Evolutionary conservation across 2,888 invertebrate genomes (phyloP).

Genomic region (Pheosia tremula): DNA sequence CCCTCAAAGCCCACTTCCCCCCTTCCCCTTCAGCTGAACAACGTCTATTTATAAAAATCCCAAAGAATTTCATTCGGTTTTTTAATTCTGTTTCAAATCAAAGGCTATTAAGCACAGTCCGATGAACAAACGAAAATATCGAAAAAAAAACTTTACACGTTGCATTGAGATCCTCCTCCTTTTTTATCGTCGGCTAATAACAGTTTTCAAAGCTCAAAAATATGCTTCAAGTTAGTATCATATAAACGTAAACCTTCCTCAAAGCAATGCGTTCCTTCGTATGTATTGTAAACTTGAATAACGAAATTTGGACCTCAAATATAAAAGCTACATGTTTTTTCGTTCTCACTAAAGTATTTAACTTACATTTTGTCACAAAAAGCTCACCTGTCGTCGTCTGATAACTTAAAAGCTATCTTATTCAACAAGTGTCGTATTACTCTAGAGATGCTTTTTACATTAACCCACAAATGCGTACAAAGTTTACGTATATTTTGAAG

Average conservation of each 20-base stretch:
- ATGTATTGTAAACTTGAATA: too few relatives aligned
- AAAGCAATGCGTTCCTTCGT: too few relatives aligned
- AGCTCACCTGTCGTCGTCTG: slow-evolving; percentile 44
- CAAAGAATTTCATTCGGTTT: slow-evolving; percentile 36
- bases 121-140: neutral
- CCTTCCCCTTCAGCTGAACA: slow-evolving; percentile 17
- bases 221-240: too few relatives aligned
- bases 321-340: neutral
- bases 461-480: too few relatives aligned
- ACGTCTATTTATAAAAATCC: slow-evolving; percentile 32
- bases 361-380: slow-evolving; percentile 23
- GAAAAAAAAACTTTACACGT: neutral
- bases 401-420: slow-evolving; percentile 48
- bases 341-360: slow-evolving; percentile 21
- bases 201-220: too few relatives aligned
- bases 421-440: slow-evolving; percentile 53
- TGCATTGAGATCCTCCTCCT: too few relatives aligned
- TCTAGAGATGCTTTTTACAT: slow-evolving; percentile 29
- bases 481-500: too few relatives aligned
- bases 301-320: too few relatives aligned
- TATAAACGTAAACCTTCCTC: too few relatives aligned
- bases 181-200: too few relatives aligned
- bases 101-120: neutral
- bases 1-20: slow-evolving; percentile 19
- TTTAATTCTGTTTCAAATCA: slow-evolving; percentile 33